These are phyloP conservation scores for Recurvirostra avosetta DNA, from an alignment of 2,113 vertebrate genomes.

Conservation along the genomic window DNA sequence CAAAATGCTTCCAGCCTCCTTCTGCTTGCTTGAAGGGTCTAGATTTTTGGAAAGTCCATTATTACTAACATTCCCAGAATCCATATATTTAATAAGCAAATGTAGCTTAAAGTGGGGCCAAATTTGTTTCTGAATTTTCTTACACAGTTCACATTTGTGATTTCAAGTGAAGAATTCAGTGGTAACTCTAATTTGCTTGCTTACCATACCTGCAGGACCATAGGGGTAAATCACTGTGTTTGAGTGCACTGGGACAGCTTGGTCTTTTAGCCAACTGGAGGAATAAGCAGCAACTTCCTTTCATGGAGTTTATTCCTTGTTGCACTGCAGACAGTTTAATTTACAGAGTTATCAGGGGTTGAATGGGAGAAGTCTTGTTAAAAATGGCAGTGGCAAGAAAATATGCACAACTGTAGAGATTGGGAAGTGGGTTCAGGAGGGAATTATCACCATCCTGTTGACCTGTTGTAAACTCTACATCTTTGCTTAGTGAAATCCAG, in stretches of 20 bases:
- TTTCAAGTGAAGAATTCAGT: background rate
- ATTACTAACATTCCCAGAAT: background rate
- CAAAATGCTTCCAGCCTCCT: background rate
- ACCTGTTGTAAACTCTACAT: background rate
- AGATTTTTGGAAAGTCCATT: background rate
- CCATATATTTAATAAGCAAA: background rate
- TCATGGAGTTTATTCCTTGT: background rate
- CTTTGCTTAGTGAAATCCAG: background rate
- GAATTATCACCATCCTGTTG: background rate
- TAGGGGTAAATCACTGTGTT: background rate
- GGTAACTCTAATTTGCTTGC: background rate
- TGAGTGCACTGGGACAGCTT: background rate
- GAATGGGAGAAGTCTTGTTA: background rate
- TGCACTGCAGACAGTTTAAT: background rate
- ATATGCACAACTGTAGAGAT: rapidly evolving
- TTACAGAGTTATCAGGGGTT: background rate
- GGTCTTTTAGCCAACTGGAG: background rate
- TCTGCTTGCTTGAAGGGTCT: background rate
- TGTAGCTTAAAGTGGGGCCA: background rate
- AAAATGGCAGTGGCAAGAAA: background rate
- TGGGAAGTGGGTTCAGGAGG: background rate
- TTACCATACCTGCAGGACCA: background rate
- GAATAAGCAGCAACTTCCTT: background rate
- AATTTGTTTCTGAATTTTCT: background rate
- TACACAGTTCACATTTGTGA: background rate